A percentile compares a stretch with the other conserved stretches of the same genome.
phyloP scores from a whole-genome alignment of 2,113 vertebrate species.

The Papio anubis region DNA sequence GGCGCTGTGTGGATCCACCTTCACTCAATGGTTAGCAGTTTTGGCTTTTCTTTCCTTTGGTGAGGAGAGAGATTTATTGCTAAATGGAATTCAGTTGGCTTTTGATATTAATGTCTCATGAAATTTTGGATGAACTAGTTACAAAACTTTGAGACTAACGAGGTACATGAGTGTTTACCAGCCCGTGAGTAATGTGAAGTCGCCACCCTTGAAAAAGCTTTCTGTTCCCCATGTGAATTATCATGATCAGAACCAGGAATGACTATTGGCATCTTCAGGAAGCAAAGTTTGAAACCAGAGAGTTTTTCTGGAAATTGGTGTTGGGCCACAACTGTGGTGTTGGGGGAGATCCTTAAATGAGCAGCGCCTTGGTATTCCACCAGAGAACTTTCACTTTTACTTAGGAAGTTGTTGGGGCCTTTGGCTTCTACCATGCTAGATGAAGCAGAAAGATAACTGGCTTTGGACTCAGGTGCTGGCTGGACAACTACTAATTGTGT shows the following conservation, averaged over 20 bases:
- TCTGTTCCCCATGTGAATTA: not conserved
- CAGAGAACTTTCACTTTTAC: not conserved
- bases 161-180: not conserved
- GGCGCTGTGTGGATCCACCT: not conserved
- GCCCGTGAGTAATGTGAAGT: not conserved
- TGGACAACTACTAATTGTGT: not conserved
- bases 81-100: not conserved
- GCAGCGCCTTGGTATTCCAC: not conserved
- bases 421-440: not conserved
- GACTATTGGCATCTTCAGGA: not conserved
- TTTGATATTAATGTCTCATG: not conserved
- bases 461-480: not conserved
- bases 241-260: not conserved
- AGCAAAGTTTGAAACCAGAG: not conserved
- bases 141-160: constrained; percentile 3
- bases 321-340: not conserved
- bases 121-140: not conserved
- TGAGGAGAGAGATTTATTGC: not conserved
- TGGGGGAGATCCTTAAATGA: not conserved
- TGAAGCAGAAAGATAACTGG: not conserved
- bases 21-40: not conserved
- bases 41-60: not conserved
- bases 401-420: not conserved
- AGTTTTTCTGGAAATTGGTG: not conserved
- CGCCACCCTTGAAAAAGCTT: not conserved